phyloP scores from a whole-genome alignment of 1,140 invertebrate genomes.

The Pteromalus puparum region DNA sequence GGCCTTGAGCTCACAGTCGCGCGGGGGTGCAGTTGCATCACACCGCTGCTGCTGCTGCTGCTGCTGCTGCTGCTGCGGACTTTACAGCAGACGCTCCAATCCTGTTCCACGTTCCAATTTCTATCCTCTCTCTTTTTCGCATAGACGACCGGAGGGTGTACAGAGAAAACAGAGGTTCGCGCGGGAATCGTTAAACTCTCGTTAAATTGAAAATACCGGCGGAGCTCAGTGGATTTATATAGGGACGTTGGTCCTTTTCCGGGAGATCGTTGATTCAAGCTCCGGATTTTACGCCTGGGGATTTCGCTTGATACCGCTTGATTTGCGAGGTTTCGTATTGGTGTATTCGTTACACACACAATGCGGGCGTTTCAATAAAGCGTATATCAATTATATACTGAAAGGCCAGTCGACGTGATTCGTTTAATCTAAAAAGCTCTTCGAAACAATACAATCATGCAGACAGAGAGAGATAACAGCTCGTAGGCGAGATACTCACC shows the following conservation, averaged over 20 bases:
- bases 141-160: neutral
- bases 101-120: constrained; percentile 54
- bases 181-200: neutral
- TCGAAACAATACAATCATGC: neutral
- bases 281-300: neutral
- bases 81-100: constrained; percentile 23
- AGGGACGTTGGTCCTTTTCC: neutral
- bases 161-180: neutral
- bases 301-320: neutral
- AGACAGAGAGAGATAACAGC: neutral
- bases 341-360: too few species aligned
- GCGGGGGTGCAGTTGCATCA: neutral
- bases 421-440: neutral
- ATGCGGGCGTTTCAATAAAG: too few species aligned
- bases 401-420: neutral
- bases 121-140: constrained; percentile 20
- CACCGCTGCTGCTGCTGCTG: neutral
- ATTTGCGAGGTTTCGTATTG: neutral
- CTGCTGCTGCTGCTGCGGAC: neutral
- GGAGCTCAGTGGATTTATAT: neutral
- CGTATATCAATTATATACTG: too few species aligned
- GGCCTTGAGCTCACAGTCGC: neutral
- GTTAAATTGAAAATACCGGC: constrained; percentile 29
- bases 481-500: constrained; percentile 58
- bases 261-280: neutral